Evolutionary conservation across 2,113 vertebrate genomes (phyloP).

Genomic region (Petaurus breviceps): DNA sequence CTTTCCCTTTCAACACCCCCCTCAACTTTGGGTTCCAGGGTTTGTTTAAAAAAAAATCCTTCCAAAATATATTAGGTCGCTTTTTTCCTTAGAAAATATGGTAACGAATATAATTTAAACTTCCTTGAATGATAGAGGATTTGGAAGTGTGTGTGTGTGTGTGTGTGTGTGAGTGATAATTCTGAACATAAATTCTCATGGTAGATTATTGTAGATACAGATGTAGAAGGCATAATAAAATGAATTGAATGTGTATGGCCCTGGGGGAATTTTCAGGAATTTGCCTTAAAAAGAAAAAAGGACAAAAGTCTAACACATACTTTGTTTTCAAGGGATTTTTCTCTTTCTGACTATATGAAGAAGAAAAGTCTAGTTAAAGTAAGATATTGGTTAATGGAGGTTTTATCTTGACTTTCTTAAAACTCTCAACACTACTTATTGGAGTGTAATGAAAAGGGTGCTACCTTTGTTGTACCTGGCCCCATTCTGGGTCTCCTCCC

Average conservation of each 20-base stretch:
- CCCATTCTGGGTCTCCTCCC: too few species aligned
- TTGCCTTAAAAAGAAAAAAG: neutral
- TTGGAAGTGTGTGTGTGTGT: neutral
- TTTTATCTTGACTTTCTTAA: too few species aligned
- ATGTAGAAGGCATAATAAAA: neutral
- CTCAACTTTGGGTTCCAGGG: neutral
- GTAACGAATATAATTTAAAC: neutral
- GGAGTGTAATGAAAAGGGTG: too few species aligned
- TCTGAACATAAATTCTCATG: neutral
- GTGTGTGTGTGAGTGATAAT: neutral
- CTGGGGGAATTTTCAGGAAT: neutral
- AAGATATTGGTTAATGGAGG: too few species aligned
- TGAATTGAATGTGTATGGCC: neutral
- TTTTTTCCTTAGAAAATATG: neutral
- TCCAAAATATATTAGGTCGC: neutral
- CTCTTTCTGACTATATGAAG: too few species aligned
- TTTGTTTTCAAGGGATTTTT: too few species aligned
- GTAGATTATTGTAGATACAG: neutral
- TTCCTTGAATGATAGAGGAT: neutral
- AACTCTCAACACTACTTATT: too few species aligned
- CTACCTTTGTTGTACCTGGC: too few species aligned
- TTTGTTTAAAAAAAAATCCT: neutral
- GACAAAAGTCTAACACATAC: too few species aligned
- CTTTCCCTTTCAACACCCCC: neutral
- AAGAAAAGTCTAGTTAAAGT: too few species aligned